phyloP scores from a whole-genome alignment of 2,888 invertebrate species.

The Amphipyra berbera region DNA sequence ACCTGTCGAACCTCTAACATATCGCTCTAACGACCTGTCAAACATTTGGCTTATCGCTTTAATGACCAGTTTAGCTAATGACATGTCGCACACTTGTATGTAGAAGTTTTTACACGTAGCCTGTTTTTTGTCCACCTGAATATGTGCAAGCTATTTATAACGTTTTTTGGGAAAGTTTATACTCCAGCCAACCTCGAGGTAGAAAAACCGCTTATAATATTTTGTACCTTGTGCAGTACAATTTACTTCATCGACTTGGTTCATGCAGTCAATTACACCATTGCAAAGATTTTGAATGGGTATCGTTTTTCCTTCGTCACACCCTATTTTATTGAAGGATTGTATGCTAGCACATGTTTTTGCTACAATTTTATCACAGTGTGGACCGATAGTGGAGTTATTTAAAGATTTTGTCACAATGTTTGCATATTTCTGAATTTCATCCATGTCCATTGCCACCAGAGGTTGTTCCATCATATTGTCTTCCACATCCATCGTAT shows the following conservation, averaged over 20 bases:
- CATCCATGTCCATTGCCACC: conserved; percentile 21
- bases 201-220: too few relatives aligned
- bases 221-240: conserved; percentile 72
- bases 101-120: too few relatives aligned
- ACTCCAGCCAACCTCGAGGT: too few relatives aligned
- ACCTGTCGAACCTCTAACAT: too few relatives aligned
- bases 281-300: conserved; percentile 74
- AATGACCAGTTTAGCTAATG: too few relatives aligned
- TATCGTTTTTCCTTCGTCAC: conserved; percentile 64
- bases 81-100: too few relatives aligned
- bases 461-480: conserved; percentile 4
- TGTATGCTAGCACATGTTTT: conserved; percentile 68
- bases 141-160: too few relatives aligned
- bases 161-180: too few relatives aligned
- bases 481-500: background rate
- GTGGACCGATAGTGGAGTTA: conserved; percentile 28
- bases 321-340: conserved; percentile 68
- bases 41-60: too few relatives aligned
- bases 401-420: conserved; percentile 41
- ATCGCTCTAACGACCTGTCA: too few relatives aligned
- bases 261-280: conserved; percentile 71
- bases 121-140: too few relatives aligned
- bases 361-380: conserved; percentile 58
- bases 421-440: conserved; percentile 40
- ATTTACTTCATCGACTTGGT: conserved; percentile 74